Conservation (phyloP, 2,797 vertebrate genomes). For the Microctenopoma stevenorrisi region DNA sequence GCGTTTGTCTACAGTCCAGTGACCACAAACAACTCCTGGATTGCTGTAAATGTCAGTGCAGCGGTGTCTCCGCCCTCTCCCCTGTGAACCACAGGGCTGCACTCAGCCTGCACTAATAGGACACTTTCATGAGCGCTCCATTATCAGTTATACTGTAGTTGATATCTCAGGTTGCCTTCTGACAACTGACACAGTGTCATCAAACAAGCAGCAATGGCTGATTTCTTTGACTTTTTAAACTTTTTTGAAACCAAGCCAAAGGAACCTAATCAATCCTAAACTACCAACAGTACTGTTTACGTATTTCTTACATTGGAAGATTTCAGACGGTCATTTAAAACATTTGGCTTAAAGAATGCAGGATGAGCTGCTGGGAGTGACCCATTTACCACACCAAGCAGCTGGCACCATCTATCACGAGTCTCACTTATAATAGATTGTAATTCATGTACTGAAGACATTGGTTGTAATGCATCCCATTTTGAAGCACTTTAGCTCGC, state of each 20-base stretch:
- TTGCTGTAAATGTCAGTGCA: conserved; percentile 84
- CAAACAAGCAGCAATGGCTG: conserved; percentile 16
- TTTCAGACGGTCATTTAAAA: conserved; percentile 7
- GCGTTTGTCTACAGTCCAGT: conserved; percentile 82
- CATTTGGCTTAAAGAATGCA: neutral
- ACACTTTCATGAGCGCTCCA: conserved; percentile 74
- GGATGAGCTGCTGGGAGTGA: conserved; percentile 30
- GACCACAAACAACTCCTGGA: conserved; percentile 83
- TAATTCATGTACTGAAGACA: conserved; percentile 82
- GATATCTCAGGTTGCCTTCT: conserved; percentile 58
- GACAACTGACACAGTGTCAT: conserved; percentile 21
- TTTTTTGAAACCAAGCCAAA: neutral
- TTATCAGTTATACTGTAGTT: conserved; percentile 67
- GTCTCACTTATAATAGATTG: conserved; percentile 76
- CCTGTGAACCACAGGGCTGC: conserved; percentile 75
- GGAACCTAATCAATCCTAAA: neutral
- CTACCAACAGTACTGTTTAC: neutral
- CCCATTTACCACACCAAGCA: conserved; percentile 57
- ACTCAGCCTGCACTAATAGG: conserved; percentile 77
- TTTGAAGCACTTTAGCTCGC: conserved; percentile 76
- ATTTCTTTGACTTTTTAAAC: neutral
- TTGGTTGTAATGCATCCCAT: conserved; percentile 83
- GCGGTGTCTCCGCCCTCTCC: conserved; percentile 65
- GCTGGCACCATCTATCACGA: conserved; percentile 65
- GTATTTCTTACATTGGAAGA: conserved; percentile 4